phyloP scores from a whole-genome alignment of 1,140 invertebrate genomes.

The Drosophila gunungcola region DNA sequence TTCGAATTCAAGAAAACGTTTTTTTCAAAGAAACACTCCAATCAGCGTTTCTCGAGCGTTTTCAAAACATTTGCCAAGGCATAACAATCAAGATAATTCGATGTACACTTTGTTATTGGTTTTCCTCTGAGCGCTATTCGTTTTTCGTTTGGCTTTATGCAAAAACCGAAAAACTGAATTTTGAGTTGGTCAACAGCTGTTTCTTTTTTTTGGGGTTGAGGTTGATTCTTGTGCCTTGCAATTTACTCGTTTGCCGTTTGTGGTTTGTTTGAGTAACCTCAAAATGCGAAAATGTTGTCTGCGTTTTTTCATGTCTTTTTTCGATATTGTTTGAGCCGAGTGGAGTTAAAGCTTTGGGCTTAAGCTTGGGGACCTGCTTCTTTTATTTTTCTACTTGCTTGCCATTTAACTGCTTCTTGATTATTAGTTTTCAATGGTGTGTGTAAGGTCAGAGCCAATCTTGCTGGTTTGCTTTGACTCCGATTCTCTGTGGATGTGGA shows the following conservation, averaged over 20 bases:
- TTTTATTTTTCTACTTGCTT: slow-evolving; percentile 52
- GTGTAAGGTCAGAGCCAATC: slow-evolving; percentile 72
- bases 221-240: slow-evolving; percentile 62
- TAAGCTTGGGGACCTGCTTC: slow-evolving; percentile 40
- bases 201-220: slow-evolving; percentile 67
- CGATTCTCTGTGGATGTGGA: slow-evolving; percentile 48
- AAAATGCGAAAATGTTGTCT: slow-evolving; percentile 56
- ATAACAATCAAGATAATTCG: slow-evolving; percentile 60
- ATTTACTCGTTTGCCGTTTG: slow-evolving; percentile 35
- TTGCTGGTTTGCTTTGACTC: slow-evolving; percentile 71
- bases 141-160: slow-evolving; percentile 23
- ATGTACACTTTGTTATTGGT: slow-evolving; percentile 47
- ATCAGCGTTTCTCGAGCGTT: slow-evolving; percentile 41
- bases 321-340: slow-evolving; percentile 28
- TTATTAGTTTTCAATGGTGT: slow-evolving; percentile 56
- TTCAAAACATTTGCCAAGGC: slow-evolving; percentile 61
- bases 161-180: slow-evolving; percentile 27
- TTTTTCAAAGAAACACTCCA: slow-evolving; percentile 18
- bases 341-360: neutral
- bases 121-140: slow-evolving; percentile 10
- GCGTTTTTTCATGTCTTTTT: slow-evolving; percentile 7
- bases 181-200: slow-evolving; percentile 62
- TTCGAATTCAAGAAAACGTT: slow-evolving; percentile 25
- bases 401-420: slow-evolving; percentile 75
- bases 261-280: slow-evolving; percentile 48